Base-by-base conservation (phyloP, 1,140 invertebrate species). In the Nasonia giraulti region DNA sequence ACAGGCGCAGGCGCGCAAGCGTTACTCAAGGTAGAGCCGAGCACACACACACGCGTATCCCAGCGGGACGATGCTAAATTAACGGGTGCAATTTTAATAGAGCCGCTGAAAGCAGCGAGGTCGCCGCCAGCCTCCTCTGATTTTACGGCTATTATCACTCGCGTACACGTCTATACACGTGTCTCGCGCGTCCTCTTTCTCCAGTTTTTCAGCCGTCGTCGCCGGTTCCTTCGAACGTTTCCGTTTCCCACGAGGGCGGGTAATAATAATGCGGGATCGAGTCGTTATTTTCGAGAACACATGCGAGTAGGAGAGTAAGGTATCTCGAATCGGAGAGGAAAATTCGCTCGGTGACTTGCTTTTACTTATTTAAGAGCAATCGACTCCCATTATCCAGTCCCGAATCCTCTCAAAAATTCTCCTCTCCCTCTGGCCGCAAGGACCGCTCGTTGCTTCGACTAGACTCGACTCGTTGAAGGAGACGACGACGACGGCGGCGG, bases 51-150 rank as follows among this genome's bases (percentile, higher is more conserved):
- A 31, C 47, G 1, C 20, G 62, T 85, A 84, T 82, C 86, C 87
- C 87, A 87, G 77, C 76, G 75, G 71, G 81, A 84, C 87, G 86
- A 87, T 86, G 86, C 77, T 87, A 89, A 90, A 90, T 90, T 90
- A 90, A 90, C 87, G 87, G 88, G 83, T 90, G 88, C 88, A 90
- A 90, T 89, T 90, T 90, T 90, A 90, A 90, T 90, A 88, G 89
- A 87, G 85, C 85, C 82, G 86, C 82, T 89, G 87, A 88, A 88
- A 89, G 87, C 84, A 62, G 55, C 55, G 55, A 20, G 17, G 17
- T 80, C 83, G 82, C 85, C 83, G 37, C 76, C 44, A 40, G 40
- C 74, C 83, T 83, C 73, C 86, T 88, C 87, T 87, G 88, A 89
- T 88, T 89, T 89, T 84, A 87, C 86, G 83, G 40, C 81, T 68